A percentile compares a stretch with the other conserved stretches of the same genome.
Evolutionary conservation across 2,888 invertebrate genomes (phyloP).

Genomic region (Beris chalybata): DNA sequence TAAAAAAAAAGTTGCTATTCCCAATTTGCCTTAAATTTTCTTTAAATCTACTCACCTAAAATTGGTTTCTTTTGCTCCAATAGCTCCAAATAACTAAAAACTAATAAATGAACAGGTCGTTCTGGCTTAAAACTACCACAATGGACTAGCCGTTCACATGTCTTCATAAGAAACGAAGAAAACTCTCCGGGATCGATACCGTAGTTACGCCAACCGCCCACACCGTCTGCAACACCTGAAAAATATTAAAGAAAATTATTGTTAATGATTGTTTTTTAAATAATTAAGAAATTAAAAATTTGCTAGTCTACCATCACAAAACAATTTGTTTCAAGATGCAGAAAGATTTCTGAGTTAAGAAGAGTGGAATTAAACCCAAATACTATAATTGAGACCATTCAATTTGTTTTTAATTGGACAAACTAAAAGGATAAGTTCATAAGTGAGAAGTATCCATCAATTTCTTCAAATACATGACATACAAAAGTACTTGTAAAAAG

Average conservation of each 20-base stretch:
- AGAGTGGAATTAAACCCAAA: too few relatives aligned
- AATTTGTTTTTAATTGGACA: too few relatives aligned
- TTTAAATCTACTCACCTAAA: conserved; percentile 65
- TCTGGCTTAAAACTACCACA: conserved; percentile 85
- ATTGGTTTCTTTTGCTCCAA: conserved; percentile 90
- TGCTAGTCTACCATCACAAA: too few relatives aligned
- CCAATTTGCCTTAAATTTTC: too few relatives aligned
- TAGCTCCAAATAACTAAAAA: conserved; percentile 89
- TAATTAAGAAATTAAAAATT: neutral
- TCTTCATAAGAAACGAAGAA: conserved; percentile 90
- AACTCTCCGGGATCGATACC: conserved; percentile 98
- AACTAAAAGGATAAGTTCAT: too few relatives aligned
- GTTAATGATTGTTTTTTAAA: neutral
- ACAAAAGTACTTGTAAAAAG: too few relatives aligned
- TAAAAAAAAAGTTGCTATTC: too few relatives aligned
- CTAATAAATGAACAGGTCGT: conserved; percentile 85
- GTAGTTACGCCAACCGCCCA: conserved; percentile 97
- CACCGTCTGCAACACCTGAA: conserved; percentile 96
- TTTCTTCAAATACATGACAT: too few relatives aligned
- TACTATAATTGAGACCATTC: too few relatives aligned
- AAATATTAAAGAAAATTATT: conserved; percentile 38
- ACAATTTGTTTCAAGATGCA: too few relatives aligned
- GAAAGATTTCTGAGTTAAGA: too few relatives aligned
- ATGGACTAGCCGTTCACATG: conserved; percentile 89
- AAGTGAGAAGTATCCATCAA: too few relatives aligned